Percentiles rank a stretch among this genome's conserved stretches.
These are phyloP conservation scores for Drosophila mayri DNA, from an alignment of 1,140 invertebrate species.

Conservation along the genomic window DNA sequence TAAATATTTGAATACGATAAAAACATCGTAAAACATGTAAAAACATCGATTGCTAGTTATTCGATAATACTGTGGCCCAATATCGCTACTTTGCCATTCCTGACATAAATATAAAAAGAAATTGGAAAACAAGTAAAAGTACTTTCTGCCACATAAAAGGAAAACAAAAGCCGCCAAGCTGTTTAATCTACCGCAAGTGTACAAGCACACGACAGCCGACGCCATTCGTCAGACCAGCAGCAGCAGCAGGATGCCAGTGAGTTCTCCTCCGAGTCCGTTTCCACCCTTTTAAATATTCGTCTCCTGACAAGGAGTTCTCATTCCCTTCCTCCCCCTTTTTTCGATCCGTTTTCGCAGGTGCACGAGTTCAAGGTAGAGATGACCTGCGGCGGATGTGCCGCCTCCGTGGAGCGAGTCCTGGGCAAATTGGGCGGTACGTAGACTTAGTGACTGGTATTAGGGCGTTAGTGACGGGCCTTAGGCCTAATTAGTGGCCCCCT, in stretches of 20 bases:
- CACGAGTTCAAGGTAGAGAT: constrained; percentile 94
- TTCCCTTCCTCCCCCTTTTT: neutral
- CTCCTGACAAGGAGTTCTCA: constrained; percentile 3
- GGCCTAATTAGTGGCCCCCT: constrained; percentile 20
- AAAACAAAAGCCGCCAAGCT: constrained; percentile 55
- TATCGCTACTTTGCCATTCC: neutral
- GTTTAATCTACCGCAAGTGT: constrained; percentile 78
- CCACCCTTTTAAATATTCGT: neutral
- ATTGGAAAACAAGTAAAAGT: constrained; percentile 8
- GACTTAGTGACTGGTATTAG: constrained; percentile 18
- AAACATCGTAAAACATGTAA: too few relatives aligned
- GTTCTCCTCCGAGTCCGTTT: constrained; percentile 7
- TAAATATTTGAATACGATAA: neutral
- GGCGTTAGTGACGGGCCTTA: constrained; percentile 11
- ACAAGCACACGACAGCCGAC: constrained; percentile 62
- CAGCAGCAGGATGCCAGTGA: constrained; percentile 70
- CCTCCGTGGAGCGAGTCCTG: constrained; percentile 92
- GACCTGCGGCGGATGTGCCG: constrained; percentile 95
- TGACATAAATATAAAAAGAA: constrained; percentile 8
- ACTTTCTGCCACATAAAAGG: constrained; percentile 32
- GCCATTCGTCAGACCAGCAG: constrained; percentile 58
- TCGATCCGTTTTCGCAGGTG: constrained; percentile 85
- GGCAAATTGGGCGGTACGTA: constrained; percentile 89
- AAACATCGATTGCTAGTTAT: neutral
- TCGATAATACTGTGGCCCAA: neutral